Evolutionary conservation across 2,113 vertebrate genomes (phyloP), one percentile per base, ranked within the genome.

Genomic region (Thomomys bottae): DNA sequence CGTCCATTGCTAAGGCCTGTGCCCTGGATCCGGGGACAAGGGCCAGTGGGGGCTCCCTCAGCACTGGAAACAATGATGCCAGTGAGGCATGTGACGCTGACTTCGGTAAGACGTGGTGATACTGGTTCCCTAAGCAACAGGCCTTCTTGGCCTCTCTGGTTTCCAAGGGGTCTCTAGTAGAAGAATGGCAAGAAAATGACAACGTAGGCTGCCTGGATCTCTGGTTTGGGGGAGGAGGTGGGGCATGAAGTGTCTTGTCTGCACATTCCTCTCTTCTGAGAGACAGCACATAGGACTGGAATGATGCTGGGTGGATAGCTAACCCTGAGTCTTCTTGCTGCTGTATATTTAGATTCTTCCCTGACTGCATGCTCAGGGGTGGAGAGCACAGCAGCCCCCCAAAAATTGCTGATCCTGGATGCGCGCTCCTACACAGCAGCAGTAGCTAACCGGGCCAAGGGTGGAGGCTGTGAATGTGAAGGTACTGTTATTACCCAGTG

Each of bases 381-480:
- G 49, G 99, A 99, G 82, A 98, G 98, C 8, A 96, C 97, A 17
- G 96, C 98, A 1, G 97, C 98, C 2, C 98, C 98, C 34, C 99
- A 99, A 96, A 99, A 99, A 96, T 98, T 99, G 94, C 98, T 99
- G 94, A 99, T 99, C 91, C 98, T 99, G 45, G 99, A 99, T 40
- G 99, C 99, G 40, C 98, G 99, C 73, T 99, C 99, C 40, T 99
- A 99, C 96, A 99, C 99, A 0, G 99, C 99, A 0, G 99, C 99
- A 0, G 99, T 99, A 94, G 99, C 99, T 78, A 99, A 99, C 98
- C 97, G 99, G 57, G 99, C 99, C n/a, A 99, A 99, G 97, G 99
- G 99, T 32, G 99, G 99, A 0, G 99, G 99, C 95, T 99, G 99
- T 0, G 99, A 99, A 94, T 99, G 99, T 34, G 99, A 99, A 99